These are phyloP conservation scores for Acleris emargana DNA, from an alignment of 2,888 invertebrate species.

Conservation along the genomic window DNA sequence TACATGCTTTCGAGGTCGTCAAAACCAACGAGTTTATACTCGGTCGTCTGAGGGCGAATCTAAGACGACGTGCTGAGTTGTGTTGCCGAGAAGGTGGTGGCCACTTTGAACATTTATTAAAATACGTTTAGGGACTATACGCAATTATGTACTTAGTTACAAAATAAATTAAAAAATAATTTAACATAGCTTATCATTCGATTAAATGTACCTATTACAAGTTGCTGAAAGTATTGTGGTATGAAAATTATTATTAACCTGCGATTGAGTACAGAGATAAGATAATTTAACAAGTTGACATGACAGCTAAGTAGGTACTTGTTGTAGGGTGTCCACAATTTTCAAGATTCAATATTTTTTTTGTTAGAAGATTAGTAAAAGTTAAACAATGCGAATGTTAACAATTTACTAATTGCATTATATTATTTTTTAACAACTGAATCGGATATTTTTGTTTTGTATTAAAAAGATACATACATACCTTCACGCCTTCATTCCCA, in stretches of 20 bases:
- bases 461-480: too few relatives aligned
- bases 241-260: too few relatives aligned
- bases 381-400: not conserved
- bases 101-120: not conserved
- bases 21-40: constrained; percentile 6
- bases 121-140: constrained; percentile 2
- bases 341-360: not conserved
- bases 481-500: too few relatives aligned
- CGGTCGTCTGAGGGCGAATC: constrained; percentile 2
- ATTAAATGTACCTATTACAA: too few relatives aligned
- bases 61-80: constrained; percentile 7
- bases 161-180: constrained; percentile 2
- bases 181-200: not conserved
- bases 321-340: constrained; percentile 1
- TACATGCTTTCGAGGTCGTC: constrained; percentile 1
- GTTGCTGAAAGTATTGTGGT: too few relatives aligned
- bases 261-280: too few relatives aligned
- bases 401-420: too few relatives aligned
- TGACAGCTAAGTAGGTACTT: constrained; percentile 4
- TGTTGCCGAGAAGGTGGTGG: constrained; percentile 9
- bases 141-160: not conserved
- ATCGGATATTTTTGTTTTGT: too few relatives aligned
- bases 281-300: not conserved
- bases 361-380: not conserved
- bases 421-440: too few relatives aligned